phyloP scores from a whole-genome alignment of 2,797 vertebrate species.

The Danio jaintianensis region DNA sequence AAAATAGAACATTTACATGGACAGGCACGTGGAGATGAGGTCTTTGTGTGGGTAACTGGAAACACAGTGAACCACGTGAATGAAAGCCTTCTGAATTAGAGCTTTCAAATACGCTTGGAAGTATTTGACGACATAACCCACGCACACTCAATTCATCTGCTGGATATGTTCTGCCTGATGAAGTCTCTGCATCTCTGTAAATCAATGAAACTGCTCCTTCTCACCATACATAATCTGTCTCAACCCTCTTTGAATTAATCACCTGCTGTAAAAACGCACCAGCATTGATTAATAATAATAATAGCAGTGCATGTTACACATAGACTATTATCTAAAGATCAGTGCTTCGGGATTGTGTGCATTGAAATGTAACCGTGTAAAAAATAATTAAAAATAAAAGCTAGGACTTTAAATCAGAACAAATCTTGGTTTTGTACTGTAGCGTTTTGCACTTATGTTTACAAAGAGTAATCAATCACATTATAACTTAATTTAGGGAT shows the following conservation, averaged over 20 bases:
- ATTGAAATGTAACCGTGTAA: neutral
- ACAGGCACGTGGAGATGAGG: constrained; percentile 50
- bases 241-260: constrained; percentile 22
- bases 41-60: constrained; percentile 56
- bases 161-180: constrained; percentile 25
- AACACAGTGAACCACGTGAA: constrained; percentile 34
- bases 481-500: too few species aligned
- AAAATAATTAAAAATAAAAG: neutral
- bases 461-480: too few species aligned
- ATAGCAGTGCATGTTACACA: neutral
- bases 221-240: constrained; percentile 8
- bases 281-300: constrained; percentile 9
- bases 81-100: constrained; percentile 51
- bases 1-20: constrained; percentile 55
- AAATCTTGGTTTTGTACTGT: too few species aligned
- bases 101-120: constrained; percentile 38
- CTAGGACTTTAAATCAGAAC: neutral
- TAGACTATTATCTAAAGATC: neutral
- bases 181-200: constrained; percentile 24
- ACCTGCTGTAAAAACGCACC: neutral
- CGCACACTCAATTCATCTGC: constrained; percentile 43
- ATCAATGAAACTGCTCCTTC: constrained; percentile 26
- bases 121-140: constrained; percentile 45
- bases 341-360: neutral
- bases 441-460: too few species aligned